Evolutionary conservation across 2,888 invertebrate species (phyloP).

Genomic region (Calameuta idolon): DNA sequence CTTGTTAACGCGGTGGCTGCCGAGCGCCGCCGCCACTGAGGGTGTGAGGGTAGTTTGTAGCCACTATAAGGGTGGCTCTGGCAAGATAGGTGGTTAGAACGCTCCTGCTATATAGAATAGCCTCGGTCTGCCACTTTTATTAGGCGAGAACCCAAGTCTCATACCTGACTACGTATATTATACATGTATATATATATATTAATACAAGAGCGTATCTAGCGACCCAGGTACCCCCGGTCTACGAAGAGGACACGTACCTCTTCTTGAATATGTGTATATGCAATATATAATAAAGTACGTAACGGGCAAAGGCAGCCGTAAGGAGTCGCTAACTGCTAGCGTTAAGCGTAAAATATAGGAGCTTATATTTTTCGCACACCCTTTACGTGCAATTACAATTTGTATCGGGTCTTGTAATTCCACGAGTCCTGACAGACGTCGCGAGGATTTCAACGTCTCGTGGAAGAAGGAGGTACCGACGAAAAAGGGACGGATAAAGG

Average conservation of each 20-base stretch:
- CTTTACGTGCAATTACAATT: constrained; percentile 54
- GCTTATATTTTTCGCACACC: constrained; percentile 40
- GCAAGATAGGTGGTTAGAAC: constrained; percentile 5
- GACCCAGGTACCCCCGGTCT: background rate
- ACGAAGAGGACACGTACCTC: background rate
- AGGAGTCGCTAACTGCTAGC: constrained; percentile 26
- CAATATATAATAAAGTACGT: background rate
- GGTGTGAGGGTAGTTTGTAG: constrained; percentile 11
- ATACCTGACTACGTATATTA: background rate
- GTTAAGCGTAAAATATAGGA: constrained; percentile 33
- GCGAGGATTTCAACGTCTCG: background rate
- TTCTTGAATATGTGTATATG: background rate
- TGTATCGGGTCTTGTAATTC: constrained; percentile 31
- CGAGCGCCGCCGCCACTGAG: background rate
- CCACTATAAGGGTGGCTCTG: constrained; percentile 1
- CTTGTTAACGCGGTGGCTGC: constrained; percentile 52
- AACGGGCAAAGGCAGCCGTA: background rate
- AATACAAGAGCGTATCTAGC: background rate
- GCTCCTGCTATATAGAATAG: constrained; percentile 3
- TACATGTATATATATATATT: background rate
- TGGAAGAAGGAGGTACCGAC: constrained; percentile 9
- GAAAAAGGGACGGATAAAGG: constrained; percentile 11
- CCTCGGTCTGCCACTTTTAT: constrained; percentile 12
- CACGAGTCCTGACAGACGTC: background rate
- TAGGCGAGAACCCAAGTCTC: constrained; percentile 10